Percentiles rank a stretch among this genome's conserved stretches.
These are phyloP conservation scores for Excalfactoria chinensis DNA, from an alignment of 2,113 vertebrate genomes.

Conservation along the genomic window DNA sequence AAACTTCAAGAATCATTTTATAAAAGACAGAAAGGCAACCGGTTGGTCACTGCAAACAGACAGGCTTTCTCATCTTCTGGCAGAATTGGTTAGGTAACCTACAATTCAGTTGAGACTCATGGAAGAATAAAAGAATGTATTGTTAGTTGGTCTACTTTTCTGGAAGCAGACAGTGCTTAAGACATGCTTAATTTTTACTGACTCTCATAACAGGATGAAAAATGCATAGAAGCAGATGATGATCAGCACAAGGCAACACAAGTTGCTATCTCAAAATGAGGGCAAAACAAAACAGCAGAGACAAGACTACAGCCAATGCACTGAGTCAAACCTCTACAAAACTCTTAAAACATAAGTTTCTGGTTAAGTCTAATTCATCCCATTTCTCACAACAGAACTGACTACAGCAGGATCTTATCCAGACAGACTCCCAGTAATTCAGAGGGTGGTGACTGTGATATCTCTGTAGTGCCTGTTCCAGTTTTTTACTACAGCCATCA, in stretches of 20 bases:
- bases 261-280: neutral
- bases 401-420: neutral
- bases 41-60: neutral
- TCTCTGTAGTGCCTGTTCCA: neutral
- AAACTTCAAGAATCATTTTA: neutral
- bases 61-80: neutral
- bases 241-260: neutral
- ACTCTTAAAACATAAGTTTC: neutral
- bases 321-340: neutral
- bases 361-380: neutral
- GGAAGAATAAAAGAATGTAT: rapidly evolving
- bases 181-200: neutral
- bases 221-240: neutral
- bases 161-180: neutral
- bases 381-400: neutral
- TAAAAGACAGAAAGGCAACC: neutral
- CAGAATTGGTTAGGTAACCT: neutral
- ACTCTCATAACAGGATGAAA: neutral
- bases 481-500: neutral
- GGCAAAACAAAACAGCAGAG: neutral
- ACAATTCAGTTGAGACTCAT: neutral
- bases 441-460: neutral
- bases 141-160: neutral
- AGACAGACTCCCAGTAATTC: neutral
- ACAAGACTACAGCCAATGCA: neutral